phyloP scores from a whole-genome alignment of 2,797 vertebrate species.

The Ctenopoma multispine region DNA sequence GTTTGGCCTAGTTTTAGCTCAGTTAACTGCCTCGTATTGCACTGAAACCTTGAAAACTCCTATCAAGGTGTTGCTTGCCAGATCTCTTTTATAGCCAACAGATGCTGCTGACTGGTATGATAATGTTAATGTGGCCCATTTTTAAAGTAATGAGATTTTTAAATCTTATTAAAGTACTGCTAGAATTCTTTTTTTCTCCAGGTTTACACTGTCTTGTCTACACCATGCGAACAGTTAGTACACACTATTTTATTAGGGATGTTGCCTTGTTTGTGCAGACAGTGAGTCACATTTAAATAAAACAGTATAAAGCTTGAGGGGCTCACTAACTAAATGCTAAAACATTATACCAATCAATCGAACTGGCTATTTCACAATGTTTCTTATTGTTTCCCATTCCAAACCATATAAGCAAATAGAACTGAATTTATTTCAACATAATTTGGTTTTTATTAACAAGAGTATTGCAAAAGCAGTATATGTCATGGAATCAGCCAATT shows the following conservation, averaged over 20 bases:
- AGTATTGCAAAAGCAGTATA: conserved; percentile 1
- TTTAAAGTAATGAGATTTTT: background rate
- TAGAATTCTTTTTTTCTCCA: conserved; percentile 8
- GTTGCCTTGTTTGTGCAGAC: conserved; percentile 17
- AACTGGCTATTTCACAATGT: conserved; percentile 1
- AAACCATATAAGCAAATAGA: background rate
- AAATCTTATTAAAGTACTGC: conserved; percentile 4
- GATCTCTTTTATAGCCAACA: conserved; percentile 25
- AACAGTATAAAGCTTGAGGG: conserved; percentile 3
- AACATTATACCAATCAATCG: conserved; percentile 1
- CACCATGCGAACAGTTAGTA: background rate
- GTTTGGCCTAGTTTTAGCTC: conserved; percentile 12
- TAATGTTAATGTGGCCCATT: conserved; percentile 13
- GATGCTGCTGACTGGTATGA: conserved; percentile 20
- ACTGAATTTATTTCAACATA: background rate
- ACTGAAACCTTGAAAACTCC: conserved; percentile 14
- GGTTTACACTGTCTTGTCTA: conserved; percentile 31
- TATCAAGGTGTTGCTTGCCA: conserved; percentile 19
- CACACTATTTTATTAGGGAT: conserved; percentile 10
- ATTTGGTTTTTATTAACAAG: background rate
- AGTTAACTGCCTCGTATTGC: conserved; percentile 21
- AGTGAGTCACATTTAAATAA: conserved; percentile 16
- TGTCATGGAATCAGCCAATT: conserved; percentile 2
- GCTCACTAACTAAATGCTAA: background rate
- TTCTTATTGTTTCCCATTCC: conserved; percentile 17